Evolutionary conservation across 2,113 vertebrate species (phyloP).

Genomic region (Pelmatolapia mariae): DNA sequence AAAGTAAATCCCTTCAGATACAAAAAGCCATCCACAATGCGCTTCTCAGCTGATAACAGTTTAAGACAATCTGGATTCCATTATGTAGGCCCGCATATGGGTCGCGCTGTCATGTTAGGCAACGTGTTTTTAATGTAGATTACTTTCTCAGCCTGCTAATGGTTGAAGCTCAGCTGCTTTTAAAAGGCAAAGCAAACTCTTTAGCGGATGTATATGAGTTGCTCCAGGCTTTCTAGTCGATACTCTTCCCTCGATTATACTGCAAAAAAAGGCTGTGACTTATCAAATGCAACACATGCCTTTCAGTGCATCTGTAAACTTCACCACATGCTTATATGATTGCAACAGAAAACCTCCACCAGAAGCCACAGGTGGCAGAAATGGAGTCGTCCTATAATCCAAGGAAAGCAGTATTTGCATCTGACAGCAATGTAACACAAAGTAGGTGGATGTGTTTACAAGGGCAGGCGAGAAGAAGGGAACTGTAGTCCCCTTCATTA

Average conservation of each 20-base stretch:
- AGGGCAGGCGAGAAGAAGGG: background rate
- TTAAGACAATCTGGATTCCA: constrained; percentile 12
- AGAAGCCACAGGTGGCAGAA: background rate
- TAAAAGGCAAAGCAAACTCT: background rate
- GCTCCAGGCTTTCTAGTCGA: no score
- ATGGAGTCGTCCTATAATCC: background rate
- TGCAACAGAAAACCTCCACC: background rate
- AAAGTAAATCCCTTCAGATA: constrained; percentile 27
- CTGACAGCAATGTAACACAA: background rate
- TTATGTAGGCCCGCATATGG: background rate
- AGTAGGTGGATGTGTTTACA: background rate
- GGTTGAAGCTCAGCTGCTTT: background rate
- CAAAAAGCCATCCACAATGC: constrained; percentile 1
- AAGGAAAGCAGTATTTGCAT: background rate
- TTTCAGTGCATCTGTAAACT: no score
- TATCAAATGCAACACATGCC: background rate
- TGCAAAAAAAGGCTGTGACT: background rate
- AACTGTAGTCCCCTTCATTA: background rate
- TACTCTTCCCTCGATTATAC: background rate
- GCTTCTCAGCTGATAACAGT: background rate
- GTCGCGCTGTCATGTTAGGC: background rate
- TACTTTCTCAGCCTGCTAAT: background rate
- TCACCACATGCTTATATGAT: no score
- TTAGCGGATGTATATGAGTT: background rate
- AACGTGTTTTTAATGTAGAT: constrained; percentile 24